Percentiles rank a stretch among this genome's conserved stretches.
phyloP scores from a whole-genome alignment of 2,113 vertebrate species.

The Mesitornis unicolor region DNA sequence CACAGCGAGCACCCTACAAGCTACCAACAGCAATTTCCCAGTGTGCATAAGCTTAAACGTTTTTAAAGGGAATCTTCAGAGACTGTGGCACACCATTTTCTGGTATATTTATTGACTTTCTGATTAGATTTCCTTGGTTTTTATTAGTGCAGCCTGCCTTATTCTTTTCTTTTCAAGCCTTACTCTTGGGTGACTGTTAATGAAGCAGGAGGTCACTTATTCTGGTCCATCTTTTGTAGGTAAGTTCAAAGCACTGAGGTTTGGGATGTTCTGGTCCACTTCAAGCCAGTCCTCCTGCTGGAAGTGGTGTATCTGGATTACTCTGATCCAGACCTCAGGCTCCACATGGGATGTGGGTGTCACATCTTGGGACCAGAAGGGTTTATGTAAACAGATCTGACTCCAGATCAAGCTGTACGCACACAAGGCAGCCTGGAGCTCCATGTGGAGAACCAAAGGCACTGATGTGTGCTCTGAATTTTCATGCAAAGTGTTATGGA shows the following conservation, averaged over 20 bases:
- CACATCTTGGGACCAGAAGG: not conserved
- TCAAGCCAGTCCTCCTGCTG: not conserved
- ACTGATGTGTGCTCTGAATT: not conserved
- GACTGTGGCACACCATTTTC: not conserved
- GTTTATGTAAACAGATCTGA: not conserved
- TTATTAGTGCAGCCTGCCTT: not conserved
- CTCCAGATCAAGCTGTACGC: not conserved
- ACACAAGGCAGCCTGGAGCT: not conserved
- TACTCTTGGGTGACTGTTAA: not conserved
- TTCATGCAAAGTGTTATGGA: not conserved
- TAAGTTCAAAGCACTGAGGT: not conserved
- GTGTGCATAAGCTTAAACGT: not conserved
- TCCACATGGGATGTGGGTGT: fast-evolving
- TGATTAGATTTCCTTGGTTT: not conserved
- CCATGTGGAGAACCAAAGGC: not conserved
- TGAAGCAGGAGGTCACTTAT: not conserved
- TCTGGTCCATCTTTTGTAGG: not conserved
- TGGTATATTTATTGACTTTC: not conserved
- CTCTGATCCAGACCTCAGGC: not conserved
- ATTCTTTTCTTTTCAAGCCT: not conserved
- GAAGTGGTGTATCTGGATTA: not conserved
- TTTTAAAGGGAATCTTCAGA: not conserved
- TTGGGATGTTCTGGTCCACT: not conserved
- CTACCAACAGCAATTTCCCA: not conserved
- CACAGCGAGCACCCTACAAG: not conserved